Percentiles rank a stretch among this genome's conserved stretches.
Evolutionary conservation across 2,797 vertebrate genomes (phyloP).

Genomic region (Pseudomugil tenellus): DNA sequence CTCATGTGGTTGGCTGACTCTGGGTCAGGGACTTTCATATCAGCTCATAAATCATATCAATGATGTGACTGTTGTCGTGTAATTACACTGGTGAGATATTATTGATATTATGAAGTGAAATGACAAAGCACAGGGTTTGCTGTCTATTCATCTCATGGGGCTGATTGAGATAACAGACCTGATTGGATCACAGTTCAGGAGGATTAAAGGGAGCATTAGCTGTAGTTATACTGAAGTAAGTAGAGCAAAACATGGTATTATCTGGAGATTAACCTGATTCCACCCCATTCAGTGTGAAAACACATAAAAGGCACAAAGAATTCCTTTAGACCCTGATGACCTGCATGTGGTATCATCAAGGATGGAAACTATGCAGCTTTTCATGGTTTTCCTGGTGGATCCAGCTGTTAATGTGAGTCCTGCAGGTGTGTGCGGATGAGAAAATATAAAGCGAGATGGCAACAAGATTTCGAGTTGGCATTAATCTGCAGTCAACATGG

Average conservation of each 20-base stretch:
- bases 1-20: conserved; percentile 37
- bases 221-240: conserved; percentile 4
- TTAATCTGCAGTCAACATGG: conserved; percentile 2
- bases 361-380: conserved; percentile 16
- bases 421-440: conserved; percentile 15
- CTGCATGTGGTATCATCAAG: conserved; percentile 43
- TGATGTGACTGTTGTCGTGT: conserved; percentile 48
- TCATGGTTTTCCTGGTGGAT: conserved; percentile 25
- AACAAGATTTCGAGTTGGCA: conserved; percentile 14
- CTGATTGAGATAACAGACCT: conserved; percentile 47
- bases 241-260: conserved; percentile 30
- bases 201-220: conserved; percentile 31
- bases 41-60: conserved; percentile 54
- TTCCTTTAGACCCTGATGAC: conserved; percentile 23
- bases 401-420: conserved; percentile 2
- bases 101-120: conserved; percentile 14
- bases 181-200: conserved; percentile 5
- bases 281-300: conserved; percentile 25
- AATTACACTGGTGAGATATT: conserved; percentile 39
- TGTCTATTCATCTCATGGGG: conserved; percentile 10
- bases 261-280: conserved; percentile 28
- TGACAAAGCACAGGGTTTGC: conserved; percentile 3
- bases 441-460: conserved; percentile 17
- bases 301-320: conserved; percentile 7
- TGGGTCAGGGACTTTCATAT: conserved; percentile 44